A percentile compares a stretch with the other conserved stretches of the same genome.
Evolutionary conservation across 2,113 vertebrate species (phyloP).

Genomic region (Pterocles gutturalis): DNA sequence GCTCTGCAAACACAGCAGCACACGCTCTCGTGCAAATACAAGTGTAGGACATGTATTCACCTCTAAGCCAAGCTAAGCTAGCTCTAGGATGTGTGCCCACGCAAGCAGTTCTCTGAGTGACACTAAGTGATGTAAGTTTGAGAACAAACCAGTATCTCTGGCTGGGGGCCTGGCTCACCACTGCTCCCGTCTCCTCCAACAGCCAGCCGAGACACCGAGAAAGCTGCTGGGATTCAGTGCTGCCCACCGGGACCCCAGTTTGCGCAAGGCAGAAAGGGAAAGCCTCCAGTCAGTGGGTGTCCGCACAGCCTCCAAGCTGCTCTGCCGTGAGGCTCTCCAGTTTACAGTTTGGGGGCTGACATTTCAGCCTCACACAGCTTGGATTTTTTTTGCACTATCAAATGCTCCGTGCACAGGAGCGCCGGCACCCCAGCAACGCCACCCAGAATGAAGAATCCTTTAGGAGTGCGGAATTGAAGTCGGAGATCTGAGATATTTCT

Average conservation of each 20-base stretch:
- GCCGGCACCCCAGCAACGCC: fast-evolving
- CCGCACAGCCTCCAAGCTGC: fast-evolving
- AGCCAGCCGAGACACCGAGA: background rate
- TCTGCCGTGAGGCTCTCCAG: fast-evolving
- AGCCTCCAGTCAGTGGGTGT: too few species aligned
- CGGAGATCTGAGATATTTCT: slow-evolving; percentile 16
- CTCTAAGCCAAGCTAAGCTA: background rate
- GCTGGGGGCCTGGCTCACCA: background rate
- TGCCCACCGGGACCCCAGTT: fast-evolving
- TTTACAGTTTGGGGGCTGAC: fast-evolving
- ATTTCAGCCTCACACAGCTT: background rate
- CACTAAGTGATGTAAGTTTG: fast-evolving
- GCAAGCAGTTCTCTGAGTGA: fast-evolving
- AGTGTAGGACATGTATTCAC: too few species aligned
- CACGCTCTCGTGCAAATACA: fast-evolving
- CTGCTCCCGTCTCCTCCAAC: fast-evolving
- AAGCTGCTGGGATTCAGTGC: fast-evolving
- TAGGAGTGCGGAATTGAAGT: background rate
- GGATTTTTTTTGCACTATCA: fast-evolving
- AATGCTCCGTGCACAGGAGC: fast-evolving
- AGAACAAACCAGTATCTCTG: background rate
- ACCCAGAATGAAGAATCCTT: too few species aligned
- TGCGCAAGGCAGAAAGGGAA: fast-evolving
- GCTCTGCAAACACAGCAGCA: fast-evolving
- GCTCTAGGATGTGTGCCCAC: fast-evolving